These are phyloP conservation scores for Oncorhynchus gorbuscha DNA, from an alignment of 2,113 vertebrate genomes.

Conservation along the genomic window DNA sequence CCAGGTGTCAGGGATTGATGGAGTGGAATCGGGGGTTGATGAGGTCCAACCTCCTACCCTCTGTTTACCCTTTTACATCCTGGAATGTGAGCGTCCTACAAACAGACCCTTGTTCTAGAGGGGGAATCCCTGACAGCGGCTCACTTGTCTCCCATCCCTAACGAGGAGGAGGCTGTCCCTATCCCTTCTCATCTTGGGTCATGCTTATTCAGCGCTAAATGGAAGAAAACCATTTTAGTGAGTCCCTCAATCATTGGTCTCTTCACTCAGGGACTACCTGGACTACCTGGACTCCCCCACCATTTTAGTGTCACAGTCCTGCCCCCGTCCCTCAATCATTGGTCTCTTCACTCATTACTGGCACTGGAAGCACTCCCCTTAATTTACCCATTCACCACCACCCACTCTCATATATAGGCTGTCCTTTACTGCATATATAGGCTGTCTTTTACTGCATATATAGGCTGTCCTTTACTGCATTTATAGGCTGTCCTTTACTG, in stretches of 20 bases:
- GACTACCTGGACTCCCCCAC: too few relatives aligned
- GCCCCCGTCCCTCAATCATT: background rate
- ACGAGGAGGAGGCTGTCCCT: background rate
- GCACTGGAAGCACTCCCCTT: background rate
- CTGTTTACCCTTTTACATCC: background rate
- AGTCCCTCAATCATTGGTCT: too few relatives aligned
- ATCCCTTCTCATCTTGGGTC: background rate
- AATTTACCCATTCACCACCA: background rate
- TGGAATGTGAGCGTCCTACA: background rate
- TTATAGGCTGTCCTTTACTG: too few relatives aligned
- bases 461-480: too few relatives aligned
- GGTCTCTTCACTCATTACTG: background rate
- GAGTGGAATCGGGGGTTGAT: background rate
- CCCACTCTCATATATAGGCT: background rate
- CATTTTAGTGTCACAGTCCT: background rate
- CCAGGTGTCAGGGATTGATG: background rate
- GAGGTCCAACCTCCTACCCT: constrained; percentile 1
- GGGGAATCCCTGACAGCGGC: constrained; percentile 12
- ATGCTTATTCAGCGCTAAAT: too few relatives aligned
- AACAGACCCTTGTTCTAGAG: background rate
- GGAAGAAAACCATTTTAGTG: too few relatives aligned
- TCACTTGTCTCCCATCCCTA: constrained; percentile 7
- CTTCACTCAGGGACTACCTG: too few relatives aligned
- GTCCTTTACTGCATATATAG: background rate
- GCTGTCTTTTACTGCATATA: too few relatives aligned